Evolutionary conservation across 2,888 invertebrate species (phyloP), one percentile per base, ranked within the genome.

Genomic region (Rutpela maculata): DNA sequence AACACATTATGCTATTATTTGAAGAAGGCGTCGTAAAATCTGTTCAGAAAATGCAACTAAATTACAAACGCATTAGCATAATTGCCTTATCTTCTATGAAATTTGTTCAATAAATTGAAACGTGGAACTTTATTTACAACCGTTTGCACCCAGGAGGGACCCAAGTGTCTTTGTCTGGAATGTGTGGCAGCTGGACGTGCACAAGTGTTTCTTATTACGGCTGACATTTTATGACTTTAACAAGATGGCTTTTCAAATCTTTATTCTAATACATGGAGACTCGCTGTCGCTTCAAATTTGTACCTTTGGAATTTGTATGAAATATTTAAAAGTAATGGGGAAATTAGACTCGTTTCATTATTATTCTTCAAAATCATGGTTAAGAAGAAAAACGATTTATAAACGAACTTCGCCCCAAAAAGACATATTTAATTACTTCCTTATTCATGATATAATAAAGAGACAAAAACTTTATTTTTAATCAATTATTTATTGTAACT

Each of bases 211-310:
- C 79, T 80, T 82, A 82, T 82, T 78, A 78, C 78, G 76, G 66
- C 80, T 76, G 78, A 75, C 77, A 75, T 80, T 82, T 82, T 82
- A 82, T 82, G 82, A 78, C 71, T 78, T 73, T 74, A 79, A 78
- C 78, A 79, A 79, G 78, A 82, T 79, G 80, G 77, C 79, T 78
- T 79, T 76, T 76, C 79, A 69, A 77, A 75, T 80, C 78, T 77
- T 78, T 77, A 69, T 77, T 71, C 63, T 72, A 71, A 62, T 75
- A 59, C 67, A 50, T 65, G 65, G 56, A 55, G 57, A 65, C 57
- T 65, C 72, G 5, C 59, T 22, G 60, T 62, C 70, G 57, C 69
- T 43, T 19, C 7, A 60, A 59, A 70, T 70, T 70, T 60, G 17
- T 72, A 72, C 72, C 63, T 72, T 18, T 12, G 31, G 7, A 38